Base-by-base conservation (phyloP, 2,797 vertebrate genomes). In the Philypnodon macrostomus region DNA sequence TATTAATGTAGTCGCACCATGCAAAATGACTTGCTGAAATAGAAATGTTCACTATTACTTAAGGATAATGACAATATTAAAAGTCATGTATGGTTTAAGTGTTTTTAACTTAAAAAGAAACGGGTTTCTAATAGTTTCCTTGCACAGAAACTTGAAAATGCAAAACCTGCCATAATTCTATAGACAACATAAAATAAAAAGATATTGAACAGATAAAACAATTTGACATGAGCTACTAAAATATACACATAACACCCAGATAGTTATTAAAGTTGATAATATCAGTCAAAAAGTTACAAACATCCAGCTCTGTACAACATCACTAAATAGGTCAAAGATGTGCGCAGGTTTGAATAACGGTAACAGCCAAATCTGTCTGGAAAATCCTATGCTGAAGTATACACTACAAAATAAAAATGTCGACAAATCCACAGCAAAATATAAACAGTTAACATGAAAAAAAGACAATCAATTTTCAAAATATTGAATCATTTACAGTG, bases 381-480 rank as follows among this genome's bases (percentile, higher is more conserved):
- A 67, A 59, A 80, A 79, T 60, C 54, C 63, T 72, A 81, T 59
- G 69, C 29, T 50, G 68, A 80, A 63, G 63, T 81, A 67, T 84
- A 80, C 67, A 64, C 72, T 85, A 89, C 77, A 86, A 85, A 86
- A 77, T 70, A 78, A 79, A 79, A 80, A 64, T 48, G 62, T 67
- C 17, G 63, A 58, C 65, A 65, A 80, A 60, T 54, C 64, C 21
- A 18, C 38, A 57, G 72, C 70, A 67, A 68, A 46, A 75, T 64
- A 66, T 26, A 87, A 85, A 80, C 59, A 58, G 69, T 33, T 73
- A 52, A 73, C 21, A 58, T 39, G 40, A 77, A 90, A 89, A 89
- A 89, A 84, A 88, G 82, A 88, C 89, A 88, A 63, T 71, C 66
- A 72, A 40, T 83, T 76, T 88, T 61, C 63, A 63, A 19, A 58